Percentiles rank a stretch among this genome's conserved stretches.
Evolutionary conservation across 2,113 vertebrate species (phyloP).

Genomic region (Sakesphorus luctuosus): DNA sequence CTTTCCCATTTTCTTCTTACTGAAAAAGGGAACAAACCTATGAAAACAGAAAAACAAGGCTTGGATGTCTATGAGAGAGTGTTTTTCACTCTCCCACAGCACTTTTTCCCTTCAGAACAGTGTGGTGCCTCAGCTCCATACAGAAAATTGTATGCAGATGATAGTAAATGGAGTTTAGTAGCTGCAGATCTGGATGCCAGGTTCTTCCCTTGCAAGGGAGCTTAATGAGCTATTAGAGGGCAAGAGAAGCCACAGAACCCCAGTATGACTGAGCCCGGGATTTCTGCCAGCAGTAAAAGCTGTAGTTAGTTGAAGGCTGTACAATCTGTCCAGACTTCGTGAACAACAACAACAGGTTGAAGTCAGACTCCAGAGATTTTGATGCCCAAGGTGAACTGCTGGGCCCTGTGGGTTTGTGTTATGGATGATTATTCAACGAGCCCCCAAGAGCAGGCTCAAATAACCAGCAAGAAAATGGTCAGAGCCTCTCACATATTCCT

Average conservation of each 20-base stretch:
- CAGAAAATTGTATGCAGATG: constrained; percentile 3
- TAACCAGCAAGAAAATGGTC: background rate
- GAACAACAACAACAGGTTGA: background rate
- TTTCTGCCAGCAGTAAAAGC: constrained; percentile 12
- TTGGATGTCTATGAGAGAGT: background rate
- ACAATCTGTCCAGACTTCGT: background rate
- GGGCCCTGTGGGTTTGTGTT: background rate
- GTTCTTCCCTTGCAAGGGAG: background rate
- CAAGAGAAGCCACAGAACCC: background rate
- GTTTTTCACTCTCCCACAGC: background rate
- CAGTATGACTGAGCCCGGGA: background rate
- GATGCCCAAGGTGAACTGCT: background rate
- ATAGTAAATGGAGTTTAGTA: background rate
- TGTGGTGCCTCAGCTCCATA: background rate
- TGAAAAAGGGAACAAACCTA: background rate
- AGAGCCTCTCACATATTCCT: background rate
- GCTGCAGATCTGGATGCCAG: background rate
- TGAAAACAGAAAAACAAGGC: background rate
- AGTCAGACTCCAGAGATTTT: background rate
- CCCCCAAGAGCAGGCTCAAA: background rate
- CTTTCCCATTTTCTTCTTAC: background rate
- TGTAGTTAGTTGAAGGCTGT: background rate
- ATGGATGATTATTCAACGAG: background rate
- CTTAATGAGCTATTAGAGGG: constrained; percentile 19
- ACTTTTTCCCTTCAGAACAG: background rate